These are phyloP conservation scores for Telmatherina bonti DNA, from an alignment of 2,797 vertebrate species.

Conservation along the genomic window DNA sequence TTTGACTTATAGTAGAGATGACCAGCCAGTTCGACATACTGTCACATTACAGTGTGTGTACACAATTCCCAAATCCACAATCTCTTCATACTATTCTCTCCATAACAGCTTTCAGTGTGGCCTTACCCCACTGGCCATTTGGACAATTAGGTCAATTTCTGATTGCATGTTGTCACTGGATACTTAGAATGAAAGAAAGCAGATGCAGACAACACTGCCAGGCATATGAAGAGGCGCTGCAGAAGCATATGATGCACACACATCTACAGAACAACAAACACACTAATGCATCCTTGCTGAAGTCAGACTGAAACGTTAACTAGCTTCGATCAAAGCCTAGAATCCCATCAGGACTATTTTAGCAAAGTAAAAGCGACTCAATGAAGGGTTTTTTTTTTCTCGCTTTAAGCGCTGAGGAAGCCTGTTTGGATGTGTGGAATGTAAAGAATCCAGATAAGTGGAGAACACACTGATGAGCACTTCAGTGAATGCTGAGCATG, in stretches of 20 bases:
- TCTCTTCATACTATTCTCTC: slow-evolving; percentile 58
- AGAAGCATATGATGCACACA: slow-evolving; percentile 50
- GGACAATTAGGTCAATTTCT: slow-evolving; percentile 78
- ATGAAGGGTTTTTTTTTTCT: slow-evolving; percentile 6
- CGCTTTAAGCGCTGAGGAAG: slow-evolving; percentile 52
- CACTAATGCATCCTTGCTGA: slow-evolving; percentile 16
- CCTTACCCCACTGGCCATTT: slow-evolving; percentile 62
- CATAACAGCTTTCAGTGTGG: slow-evolving; percentile 61
- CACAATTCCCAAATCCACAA: slow-evolving; percentile 63
- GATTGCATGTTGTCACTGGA: slow-evolving; percentile 74
- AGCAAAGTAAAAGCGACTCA: slow-evolving; percentile 65
- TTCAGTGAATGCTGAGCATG: slow-evolving; percentile 46
- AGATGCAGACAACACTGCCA: slow-evolving; percentile 54
- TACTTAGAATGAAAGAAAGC: slow-evolving; percentile 62
- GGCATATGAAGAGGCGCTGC: slow-evolving; percentile 63
- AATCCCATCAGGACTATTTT: slow-evolving; percentile 65
- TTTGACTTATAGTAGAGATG: slow-evolving; percentile 47
- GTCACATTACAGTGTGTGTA: slow-evolving; percentile 54
- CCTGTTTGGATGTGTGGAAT: slow-evolving; percentile 56
- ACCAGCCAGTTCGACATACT: slow-evolving; percentile 56
- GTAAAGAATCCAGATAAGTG: slow-evolving; percentile 36
- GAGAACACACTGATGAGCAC: slow-evolving; percentile 31
- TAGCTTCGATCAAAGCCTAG: slow-evolving; percentile 65
- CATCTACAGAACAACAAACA: slow-evolving; percentile 37
- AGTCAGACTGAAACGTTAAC: slow-evolving; percentile 62